Evolutionary conservation across 2,888 invertebrate genomes (phyloP), one percentile per base, ranked within the genome.

Genomic region (Deroplatys truncata): DNA sequence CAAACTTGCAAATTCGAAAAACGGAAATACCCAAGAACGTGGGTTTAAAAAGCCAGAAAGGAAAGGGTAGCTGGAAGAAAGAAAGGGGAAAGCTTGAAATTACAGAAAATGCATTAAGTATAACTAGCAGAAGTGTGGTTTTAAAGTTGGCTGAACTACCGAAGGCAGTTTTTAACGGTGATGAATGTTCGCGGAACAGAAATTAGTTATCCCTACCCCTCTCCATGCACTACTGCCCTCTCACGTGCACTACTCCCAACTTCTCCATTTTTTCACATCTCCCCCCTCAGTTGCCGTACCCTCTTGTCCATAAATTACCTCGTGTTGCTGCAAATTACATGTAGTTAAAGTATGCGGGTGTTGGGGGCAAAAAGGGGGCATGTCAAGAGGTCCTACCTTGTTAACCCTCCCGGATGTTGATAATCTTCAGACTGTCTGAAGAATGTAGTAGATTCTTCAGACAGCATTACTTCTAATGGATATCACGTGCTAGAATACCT

Each of bases 261-360:
- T 29, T 29, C 82, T 82, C 86, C 86, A 25, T 15, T 28, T 28
- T 29, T 28, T n/a, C 86, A 56, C 28, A n/a, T 31, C 82, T 31
- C 84, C 29, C 85, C 49, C 31, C 20, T 4, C 72, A 72, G 29
- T 82, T 28, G 72, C 31, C 29, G 86, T 31, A 86, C 82, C 86
- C 86, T 86, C 86, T 72, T 29, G 56, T 86, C 82, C 86, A 86
- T 86, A 86, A 86, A 86, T 86, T 86, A 86, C 86, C 86, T 25
- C 29, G 31, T 86, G 86, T 82, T 86, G 86, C 29, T 86, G 86
- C 82, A 86, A 86, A 86, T 86, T 86, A 86, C 86, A 82, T 82
- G n/a, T 86, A 86, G 86, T 86, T 86, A 82, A 56, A 28, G 85
- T 35, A 49, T 56, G 16, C 49, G 43, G 49, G 16, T 86, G 28